phyloP scores from a whole-genome alignment of 2,888 invertebrate genomes.

The Sesia bembeciformis region DNA sequence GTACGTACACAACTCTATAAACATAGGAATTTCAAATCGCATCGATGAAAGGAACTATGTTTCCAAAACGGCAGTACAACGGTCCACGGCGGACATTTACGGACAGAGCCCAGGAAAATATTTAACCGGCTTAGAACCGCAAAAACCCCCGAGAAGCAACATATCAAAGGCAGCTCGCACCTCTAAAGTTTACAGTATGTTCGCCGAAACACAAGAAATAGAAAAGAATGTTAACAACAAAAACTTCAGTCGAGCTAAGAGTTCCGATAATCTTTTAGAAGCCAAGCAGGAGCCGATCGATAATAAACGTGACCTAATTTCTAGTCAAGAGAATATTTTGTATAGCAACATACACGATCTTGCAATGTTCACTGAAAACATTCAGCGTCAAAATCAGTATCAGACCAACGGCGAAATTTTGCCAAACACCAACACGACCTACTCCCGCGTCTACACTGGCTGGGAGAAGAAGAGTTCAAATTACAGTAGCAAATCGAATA shows the following conservation, averaged over 20 bases:
- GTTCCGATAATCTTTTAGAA: constrained; percentile 65
- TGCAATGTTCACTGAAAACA: constrained; percentile 63
- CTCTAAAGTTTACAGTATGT: constrained; percentile 69
- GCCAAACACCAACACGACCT: constrained; percentile 55
- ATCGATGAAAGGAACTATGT: constrained; percentile 62
- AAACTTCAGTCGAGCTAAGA: constrained; percentile 64
- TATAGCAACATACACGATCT: constrained; percentile 66
- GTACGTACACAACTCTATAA: constrained; percentile 61
- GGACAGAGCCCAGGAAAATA: constrained; percentile 64
- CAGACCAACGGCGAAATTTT: constrained; percentile 43
- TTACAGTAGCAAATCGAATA: constrained; percentile 39
- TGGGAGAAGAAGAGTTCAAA: constrained; percentile 73
- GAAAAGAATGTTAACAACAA: constrained; percentile 50
- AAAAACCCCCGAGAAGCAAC: constrained; percentile 66
- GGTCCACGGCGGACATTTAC: constrained; percentile 53
- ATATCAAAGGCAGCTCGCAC: constrained; percentile 63
- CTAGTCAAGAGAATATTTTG: constrained; percentile 69
- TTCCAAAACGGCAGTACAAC: constrained; percentile 52
- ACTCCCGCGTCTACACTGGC: constrained; percentile 77
- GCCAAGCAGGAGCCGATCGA: constrained; percentile 56
- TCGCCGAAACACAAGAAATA: constrained; percentile 50
- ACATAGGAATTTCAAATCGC: constrained; percentile 57
- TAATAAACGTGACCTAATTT: constrained; percentile 57
- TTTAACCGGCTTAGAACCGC: constrained; percentile 65
- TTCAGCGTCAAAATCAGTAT: constrained; percentile 59